Evolutionary conservation across 2,113 vertebrate genomes (phyloP), one percentile per base, ranked within the genome.

Genomic region (Camelus bactrianus): DNA sequence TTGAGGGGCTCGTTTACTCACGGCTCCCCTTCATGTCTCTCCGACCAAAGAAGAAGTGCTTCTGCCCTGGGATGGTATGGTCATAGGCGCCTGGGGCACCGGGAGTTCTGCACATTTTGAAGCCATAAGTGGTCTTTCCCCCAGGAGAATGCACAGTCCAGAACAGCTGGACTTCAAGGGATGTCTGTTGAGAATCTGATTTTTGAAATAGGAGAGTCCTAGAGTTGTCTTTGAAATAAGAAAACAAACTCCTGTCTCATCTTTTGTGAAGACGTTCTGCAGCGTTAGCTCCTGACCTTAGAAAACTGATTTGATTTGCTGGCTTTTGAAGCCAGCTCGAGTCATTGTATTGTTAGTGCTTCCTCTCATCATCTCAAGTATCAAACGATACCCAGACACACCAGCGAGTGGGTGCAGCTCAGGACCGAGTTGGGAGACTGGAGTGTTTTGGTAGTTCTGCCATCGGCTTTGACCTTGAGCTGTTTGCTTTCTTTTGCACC

Each of bases 381-480:
- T 20, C 0, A 4, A 16, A 3, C n/a, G 6, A 0, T 8, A 5
- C 13, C 42, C 72, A 62, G 77, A 17, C 14, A 26, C 1, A 2
- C 9, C 6, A 0, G 0, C 3, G 11, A 28, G 20, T n/a, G 26
- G 54, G 62, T 12, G 20, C 6, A 10, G 24, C 14, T 38, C 7
- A 8, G 28, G 26, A 77, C 38, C 38, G 32, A 88, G 42, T 19
- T 6, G n/a, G 16, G 89, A 54, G 16, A 6, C 4, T 12, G 1
- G 70, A 52, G 16, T 46, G 8, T 52, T 60, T 42, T 26, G 5
- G 10, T 3, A 11, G 54, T 69, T 77, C 70, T 58, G 0, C 24
- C 2, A 1, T 13, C 35, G 50, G n/a, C 76, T 32, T 93, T 86
- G 77, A 58, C 82, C 79, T 87, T 80, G 65, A 92, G 10, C 70